A percentile compares a stretch with the other conserved stretches of the same genome.
Conservation (phyloP, 1,140 invertebrate genomes). For the Venturia canescens region DNA sequence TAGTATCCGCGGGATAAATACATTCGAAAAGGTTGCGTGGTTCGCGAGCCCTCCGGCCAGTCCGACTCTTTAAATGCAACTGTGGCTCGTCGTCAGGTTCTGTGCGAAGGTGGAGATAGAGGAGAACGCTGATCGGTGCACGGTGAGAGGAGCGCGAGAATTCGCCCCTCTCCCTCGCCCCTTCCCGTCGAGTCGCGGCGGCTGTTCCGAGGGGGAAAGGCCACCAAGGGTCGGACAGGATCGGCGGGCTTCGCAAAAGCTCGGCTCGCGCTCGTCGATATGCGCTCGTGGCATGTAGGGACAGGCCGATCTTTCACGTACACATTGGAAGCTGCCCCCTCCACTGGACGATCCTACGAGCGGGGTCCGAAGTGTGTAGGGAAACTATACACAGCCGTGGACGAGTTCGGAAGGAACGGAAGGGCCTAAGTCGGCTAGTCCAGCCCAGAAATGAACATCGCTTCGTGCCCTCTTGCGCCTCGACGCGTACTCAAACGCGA, state of each 20-base stretch:
- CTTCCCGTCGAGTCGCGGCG: neutral
- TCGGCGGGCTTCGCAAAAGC: conserved; percentile 64
- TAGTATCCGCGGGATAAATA: neutral
- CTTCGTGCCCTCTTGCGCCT: neutral
- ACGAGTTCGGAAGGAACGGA: neutral
- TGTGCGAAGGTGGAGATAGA: conserved; percentile 59
- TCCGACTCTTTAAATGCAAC: conserved; percentile 73
- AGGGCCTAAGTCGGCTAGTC: neutral
- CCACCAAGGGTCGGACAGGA: conserved; percentile 62
- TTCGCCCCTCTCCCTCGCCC: neutral
- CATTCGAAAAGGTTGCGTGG: neutral
- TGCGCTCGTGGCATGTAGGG: conserved; percentile 72
- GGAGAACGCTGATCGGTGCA: conserved; percentile 4
- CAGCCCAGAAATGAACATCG: neutral
- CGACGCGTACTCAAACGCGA: neutral
- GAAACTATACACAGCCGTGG: neutral
- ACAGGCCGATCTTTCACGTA: conserved; percentile 46
- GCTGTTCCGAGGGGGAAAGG: conserved; percentile 49
- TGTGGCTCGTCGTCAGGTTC: conserved; percentile 69
- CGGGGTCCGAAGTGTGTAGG: neutral
- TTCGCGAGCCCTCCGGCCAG: conserved; percentile 38
- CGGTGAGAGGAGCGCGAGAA: neutral
- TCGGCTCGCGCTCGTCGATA: conserved; percentile 71
- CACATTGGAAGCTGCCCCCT: neutral
- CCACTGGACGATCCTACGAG: neutral